A percentile compares a stretch with the other conserved stretches of the same genome.
Evolutionary conservation across 2,113 vertebrate genomes (phyloP).

Genomic region (Notothenia rossii): DNA sequence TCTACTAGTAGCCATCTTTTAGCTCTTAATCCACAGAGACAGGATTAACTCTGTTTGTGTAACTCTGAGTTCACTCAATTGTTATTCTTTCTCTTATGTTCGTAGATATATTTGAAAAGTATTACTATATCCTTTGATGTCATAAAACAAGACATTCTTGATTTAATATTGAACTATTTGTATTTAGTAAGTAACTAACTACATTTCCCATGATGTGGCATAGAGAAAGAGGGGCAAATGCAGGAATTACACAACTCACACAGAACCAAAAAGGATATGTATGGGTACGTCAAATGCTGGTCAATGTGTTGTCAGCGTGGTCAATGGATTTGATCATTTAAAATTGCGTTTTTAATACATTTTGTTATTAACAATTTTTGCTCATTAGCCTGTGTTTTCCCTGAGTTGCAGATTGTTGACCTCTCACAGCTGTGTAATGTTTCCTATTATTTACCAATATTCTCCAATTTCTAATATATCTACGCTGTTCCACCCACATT

Average conservation of each 20-base stretch:
- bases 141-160: neutral
- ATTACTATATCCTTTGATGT: neutral
- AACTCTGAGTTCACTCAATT: neutral
- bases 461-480: neutral
- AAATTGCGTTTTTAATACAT: too few relatives aligned
- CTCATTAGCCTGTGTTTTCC: neutral
- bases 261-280: neutral
- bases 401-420: neutral
- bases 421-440: neutral
- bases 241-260: neutral
- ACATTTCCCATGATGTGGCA: neutral
- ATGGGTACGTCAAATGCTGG: neutral
- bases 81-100: neutral
- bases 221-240: too few relatives aligned
- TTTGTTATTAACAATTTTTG: too few relatives aligned
- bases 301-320: neutral
- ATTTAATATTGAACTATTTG: neutral
- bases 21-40: neutral
- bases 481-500: neutral
- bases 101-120: too few relatives aligned
- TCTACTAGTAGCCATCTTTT: conserved; percentile 10
- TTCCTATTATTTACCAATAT: neutral
- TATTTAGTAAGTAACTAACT: neutral
- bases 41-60: neutral
- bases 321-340: neutral